phyloP scores from a whole-genome alignment of 2,888 invertebrate species.

The Gasteruption jaculator region DNA sequence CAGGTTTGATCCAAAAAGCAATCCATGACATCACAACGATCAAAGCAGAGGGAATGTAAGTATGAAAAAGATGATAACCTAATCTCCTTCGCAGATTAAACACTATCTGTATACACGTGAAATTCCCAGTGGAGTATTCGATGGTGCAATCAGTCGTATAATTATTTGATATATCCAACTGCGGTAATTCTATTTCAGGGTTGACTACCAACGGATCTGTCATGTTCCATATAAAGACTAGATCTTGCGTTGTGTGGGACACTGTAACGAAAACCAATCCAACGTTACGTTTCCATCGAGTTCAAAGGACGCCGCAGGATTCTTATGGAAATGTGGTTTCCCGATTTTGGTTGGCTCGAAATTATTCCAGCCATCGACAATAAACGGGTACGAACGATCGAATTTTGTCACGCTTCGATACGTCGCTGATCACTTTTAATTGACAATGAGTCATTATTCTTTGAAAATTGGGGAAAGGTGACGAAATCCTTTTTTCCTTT shows the following conservation, averaged over 20 bases:
- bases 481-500: no score
- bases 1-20: constrained; percentile 93
- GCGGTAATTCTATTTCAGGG: constrained; percentile 83
- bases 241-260: constrained; percentile 83
- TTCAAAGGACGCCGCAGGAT: no score
- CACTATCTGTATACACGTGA: constrained; percentile 85
- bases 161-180: constrained; percentile 81
- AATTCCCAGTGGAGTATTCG: constrained; percentile 84
- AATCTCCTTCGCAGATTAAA: constrained; percentile 79
- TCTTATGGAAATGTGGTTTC: no score
- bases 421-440: no score
- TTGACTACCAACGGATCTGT: constrained; percentile 84
- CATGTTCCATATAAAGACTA: constrained; percentile 86
- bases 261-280: constrained; percentile 59
- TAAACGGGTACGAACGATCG: no score
- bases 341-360: no score
- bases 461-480: no score
- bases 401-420: no score
- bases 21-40: constrained; percentile 96
- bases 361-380: no score
- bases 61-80: constrained; percentile 88
- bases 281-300: no score
- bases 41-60: constrained; percentile 85
- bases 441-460: no score
- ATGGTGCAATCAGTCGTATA: constrained; percentile 86